Evolutionary conservation across 2,888 invertebrate species (phyloP).

Genomic region (Entomobrya proxima): DNA sequence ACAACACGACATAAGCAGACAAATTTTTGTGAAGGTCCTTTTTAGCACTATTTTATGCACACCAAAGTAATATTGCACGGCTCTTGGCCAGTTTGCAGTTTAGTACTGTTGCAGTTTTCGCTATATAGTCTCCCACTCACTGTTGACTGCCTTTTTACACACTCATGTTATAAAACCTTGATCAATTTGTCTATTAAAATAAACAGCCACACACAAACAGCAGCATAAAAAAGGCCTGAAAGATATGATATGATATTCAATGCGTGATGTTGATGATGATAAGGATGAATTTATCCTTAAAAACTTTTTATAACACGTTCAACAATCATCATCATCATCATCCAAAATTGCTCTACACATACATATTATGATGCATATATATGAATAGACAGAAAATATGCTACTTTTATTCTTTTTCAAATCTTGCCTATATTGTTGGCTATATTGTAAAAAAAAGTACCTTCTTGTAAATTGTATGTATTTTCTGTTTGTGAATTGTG

Average conservation of each 20-base stretch:
- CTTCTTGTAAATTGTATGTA: too few species aligned
- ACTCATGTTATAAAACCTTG: neutral
- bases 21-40: slow-evolving; percentile 7
- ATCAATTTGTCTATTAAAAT: neutral
- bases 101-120: neutral
- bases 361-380: too few species aligned
- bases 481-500: too few species aligned
- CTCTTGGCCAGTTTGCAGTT: neutral
- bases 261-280: slow-evolving; percentile 3
- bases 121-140: neutral
- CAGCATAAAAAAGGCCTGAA: neutral
- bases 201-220: neutral
- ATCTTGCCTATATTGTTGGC: too few species aligned
- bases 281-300: slow-evolving; percentile 9
- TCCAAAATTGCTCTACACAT: neutral
- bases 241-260: neutral
- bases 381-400: too few species aligned
- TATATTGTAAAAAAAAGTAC: too few species aligned
- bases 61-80: neutral
- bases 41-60: too few species aligned
- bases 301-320: slow-evolving; percentile 27
- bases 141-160: too few species aligned
- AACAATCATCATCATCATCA: slow-evolving; percentile 7
- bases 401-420: too few species aligned
- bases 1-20: neutral